These are phyloP conservation scores for Eurytoma californica DNA, from an alignment of 2,888 invertebrate genomes.

Conservation along the genomic window DNA sequence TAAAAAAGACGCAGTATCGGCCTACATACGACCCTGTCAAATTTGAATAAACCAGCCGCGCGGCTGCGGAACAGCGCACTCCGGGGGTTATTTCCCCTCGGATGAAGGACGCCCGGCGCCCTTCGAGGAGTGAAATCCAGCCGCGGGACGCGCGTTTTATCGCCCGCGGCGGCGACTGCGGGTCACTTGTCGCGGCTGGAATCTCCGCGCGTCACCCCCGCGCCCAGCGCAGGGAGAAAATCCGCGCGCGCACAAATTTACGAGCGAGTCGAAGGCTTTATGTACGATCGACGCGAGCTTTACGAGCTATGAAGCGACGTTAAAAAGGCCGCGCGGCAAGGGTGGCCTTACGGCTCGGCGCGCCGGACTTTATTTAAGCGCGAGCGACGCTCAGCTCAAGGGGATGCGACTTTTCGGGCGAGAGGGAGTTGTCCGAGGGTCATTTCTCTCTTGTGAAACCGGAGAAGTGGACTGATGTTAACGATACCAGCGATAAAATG, in stretches of 20 bases:
- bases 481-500: too few relatives aligned
- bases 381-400: not conserved
- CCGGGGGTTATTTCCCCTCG: too few relatives aligned
- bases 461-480: too few relatives aligned
- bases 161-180: constrained; percentile 48
- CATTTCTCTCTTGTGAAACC: too few relatives aligned
- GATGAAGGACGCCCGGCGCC: not conserved
- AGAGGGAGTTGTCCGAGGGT: too few relatives aligned
- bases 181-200: constrained; percentile 56
- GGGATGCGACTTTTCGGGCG: not conserved
- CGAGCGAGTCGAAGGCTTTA: constrained; percentile 46
- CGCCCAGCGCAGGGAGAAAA: constrained; percentile 27
- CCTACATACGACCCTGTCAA: too few relatives aligned
- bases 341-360: constrained; percentile 5
- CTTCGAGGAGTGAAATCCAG: constrained; percentile 10
- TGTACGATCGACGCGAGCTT: constrained; percentile 58
- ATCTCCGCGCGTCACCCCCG: constrained; percentile 19
- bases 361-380: constrained; percentile 43
- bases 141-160: constrained; percentile 9
- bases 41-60: too few relatives aligned
- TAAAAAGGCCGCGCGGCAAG: constrained; percentile 40
- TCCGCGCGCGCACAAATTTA: constrained; percentile 38
- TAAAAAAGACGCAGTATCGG: too few relatives aligned
- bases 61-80: too few relatives aligned
- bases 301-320: constrained; percentile 63